These are phyloP conservation scores for Uloborus plumipes DNA, from an alignment of 2,888 invertebrate genomes.

Conservation along the genomic window DNA sequence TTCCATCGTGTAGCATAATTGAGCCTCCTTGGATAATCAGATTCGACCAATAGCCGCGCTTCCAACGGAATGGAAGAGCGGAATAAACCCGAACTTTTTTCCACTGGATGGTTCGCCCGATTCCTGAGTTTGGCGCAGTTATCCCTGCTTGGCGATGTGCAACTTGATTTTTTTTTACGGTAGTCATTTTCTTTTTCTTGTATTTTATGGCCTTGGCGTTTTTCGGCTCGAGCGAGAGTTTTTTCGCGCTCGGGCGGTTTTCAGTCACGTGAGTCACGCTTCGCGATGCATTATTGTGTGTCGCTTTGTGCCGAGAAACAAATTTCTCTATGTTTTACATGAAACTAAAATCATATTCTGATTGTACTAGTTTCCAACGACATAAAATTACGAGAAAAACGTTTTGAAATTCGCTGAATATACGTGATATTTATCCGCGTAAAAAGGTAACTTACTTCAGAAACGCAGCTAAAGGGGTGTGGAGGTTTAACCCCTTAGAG, in stretches of 20 bases:
- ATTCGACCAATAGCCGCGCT: conserved; percentile 65
- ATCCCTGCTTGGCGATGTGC: neutral
- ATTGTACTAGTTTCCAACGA: no score
- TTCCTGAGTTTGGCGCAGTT: neutral
- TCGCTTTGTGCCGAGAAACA: conserved; percentile 9
- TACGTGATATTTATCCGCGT: no score
- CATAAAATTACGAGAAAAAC: no score
- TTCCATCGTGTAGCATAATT: conserved; percentile 59
- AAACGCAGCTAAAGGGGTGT: no score
- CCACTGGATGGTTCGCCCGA: conserved; percentile 44
- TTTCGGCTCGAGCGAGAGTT: conserved; percentile 13
- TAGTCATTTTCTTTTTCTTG: neutral
- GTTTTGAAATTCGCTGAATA: no score
- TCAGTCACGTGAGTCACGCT: conserved; percentile 26
- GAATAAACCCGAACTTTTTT: conserved; percentile 63
- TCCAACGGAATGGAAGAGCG: conserved; percentile 59
- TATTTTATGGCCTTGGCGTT: conserved; percentile 19
- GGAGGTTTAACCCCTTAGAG: no score
- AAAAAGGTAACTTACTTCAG: no score
- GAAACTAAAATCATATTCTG: no score
- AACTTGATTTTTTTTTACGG: neutral
- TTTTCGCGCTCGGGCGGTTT: conserved; percentile 30
- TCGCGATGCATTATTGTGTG: conserved; percentile 17
- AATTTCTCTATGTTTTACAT: neutral
- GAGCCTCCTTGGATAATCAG: conserved; percentile 57